Conservation (phyloP, 2,888 invertebrate species). For the Subacronicta megacephala region DNA sequence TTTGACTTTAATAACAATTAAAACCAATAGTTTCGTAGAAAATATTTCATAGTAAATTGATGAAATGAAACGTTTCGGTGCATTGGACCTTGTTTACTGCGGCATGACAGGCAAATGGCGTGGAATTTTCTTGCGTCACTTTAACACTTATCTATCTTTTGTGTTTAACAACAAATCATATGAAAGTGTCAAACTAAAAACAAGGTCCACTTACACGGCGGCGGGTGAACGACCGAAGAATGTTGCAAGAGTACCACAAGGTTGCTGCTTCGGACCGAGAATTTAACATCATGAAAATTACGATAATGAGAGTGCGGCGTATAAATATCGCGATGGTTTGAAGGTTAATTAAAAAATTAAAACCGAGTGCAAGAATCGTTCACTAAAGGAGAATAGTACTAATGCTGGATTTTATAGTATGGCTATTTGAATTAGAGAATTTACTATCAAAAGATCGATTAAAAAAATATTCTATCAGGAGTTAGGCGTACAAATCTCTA, state of each 20-base stretch:
- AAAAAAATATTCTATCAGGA: too few species aligned
- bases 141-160: slow-evolving; percentile 49
- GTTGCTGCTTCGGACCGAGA: slow-evolving; percentile 62
- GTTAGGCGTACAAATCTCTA: too few species aligned
- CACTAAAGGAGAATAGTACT: too few species aligned
- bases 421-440: too few species aligned
- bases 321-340: slow-evolving; percentile 28
- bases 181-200: slow-evolving; percentile 70
- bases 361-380: slow-evolving; percentile 6
- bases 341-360: slow-evolving; percentile 1
- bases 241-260: slow-evolving; percentile 77
- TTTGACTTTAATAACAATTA: too few species aligned
- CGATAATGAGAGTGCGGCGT: slow-evolving; percentile 25
- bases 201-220: slow-evolving; percentile 72
- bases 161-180: slow-evolving; percentile 62
- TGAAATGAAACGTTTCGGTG: slow-evolving; percentile 30
- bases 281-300: slow-evolving; percentile 48
- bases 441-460: too few species aligned
- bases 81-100: slow-evolving; percentile 42
- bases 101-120: slow-evolving; percentile 32
- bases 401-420: too few species aligned
- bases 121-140: slow-evolving; percentile 52
- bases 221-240: slow-evolving; percentile 74
- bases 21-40: not conserved
- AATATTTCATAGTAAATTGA: slow-evolving; percentile 13